A percentile compares a stretch with the other conserved stretches of the same genome.
These are phyloP conservation scores for Notodromas monacha DNA, from an alignment of 2,888 invertebrate species.

Conservation along the genomic window DNA sequence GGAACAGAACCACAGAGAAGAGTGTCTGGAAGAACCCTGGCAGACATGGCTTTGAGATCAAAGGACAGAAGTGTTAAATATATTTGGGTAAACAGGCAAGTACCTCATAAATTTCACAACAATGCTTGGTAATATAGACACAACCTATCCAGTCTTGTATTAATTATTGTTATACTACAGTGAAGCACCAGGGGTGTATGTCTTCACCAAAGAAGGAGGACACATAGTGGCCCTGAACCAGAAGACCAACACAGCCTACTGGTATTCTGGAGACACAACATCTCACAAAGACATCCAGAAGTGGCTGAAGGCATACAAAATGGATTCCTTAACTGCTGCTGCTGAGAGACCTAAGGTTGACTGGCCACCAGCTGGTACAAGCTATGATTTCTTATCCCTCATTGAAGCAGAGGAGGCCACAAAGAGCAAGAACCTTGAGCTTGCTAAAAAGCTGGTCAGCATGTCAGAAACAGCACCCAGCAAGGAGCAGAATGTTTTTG, in stretches of 20 bases:
- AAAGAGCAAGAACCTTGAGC: too few species aligned
- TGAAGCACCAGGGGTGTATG: background rate
- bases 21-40: background rate
- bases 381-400: slow-evolving; percentile 1
- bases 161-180: too few species aligned
- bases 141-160: too few species aligned
- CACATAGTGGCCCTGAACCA: slow-evolving; percentile 1
- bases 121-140: too few species aligned
- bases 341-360: background rate
- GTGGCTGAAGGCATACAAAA: too few species aligned
- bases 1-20: background rate
- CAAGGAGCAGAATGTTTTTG: too few species aligned
- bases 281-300: background rate
- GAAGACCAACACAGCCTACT: background rate
- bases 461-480: too few species aligned
- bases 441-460: too few species aligned
- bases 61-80: background rate
- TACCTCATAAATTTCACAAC: too few species aligned
- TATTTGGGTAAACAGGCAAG: slow-evolving; percentile 1
- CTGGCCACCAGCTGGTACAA: background rate
- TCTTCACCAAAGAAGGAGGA: background rate
- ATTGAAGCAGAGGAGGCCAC: too few species aligned
- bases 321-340: too few species aligned
- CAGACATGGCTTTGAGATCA: background rate
- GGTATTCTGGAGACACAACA: background rate